Conservation (phyloP, 2,888 invertebrate genomes). For the Smittia sp. region DNA sequence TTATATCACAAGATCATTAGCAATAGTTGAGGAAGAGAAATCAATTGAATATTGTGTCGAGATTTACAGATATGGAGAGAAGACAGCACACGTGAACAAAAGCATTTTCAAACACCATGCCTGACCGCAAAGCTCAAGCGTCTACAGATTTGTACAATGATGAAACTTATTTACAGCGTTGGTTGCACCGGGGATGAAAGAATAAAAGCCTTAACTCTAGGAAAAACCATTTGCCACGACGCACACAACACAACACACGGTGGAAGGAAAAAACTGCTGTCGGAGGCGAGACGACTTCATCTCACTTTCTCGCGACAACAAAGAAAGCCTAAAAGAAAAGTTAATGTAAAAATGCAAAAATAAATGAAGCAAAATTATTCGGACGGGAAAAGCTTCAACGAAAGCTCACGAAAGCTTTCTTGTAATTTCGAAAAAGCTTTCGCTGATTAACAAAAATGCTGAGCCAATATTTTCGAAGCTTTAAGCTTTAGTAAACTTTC, state of each 20-base stretch:
- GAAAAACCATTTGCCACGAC: constrained; percentile 44
- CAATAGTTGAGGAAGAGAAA: not conserved
- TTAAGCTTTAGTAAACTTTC: no score
- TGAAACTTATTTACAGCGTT: constrained; percentile 1
- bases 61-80: not conserved
- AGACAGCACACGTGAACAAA: constrained; percentile 19
- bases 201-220: constrained; percentile 42
- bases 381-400: not conserved
- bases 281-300: constrained; percentile 12
- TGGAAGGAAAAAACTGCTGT: constrained; percentile 34
- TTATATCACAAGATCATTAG: not conserved
- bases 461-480: no score
- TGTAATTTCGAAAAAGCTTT: no score
- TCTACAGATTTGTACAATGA: not conserved
- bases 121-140: not conserved
- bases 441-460: no score
- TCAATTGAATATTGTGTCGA: not conserved
- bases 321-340: constrained; percentile 41
- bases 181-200: constrained; percentile 44
- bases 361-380: constrained; percentile 20
- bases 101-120: constrained; percentile 21
- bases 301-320: constrained; percentile 25
- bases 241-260: constrained; percentile 43
- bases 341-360: constrained; percentile 36
- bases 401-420: constrained; percentile 36